phyloP scores from a whole-genome alignment of 1,140 invertebrate species.

The Kradibia gibbosae region DNA sequence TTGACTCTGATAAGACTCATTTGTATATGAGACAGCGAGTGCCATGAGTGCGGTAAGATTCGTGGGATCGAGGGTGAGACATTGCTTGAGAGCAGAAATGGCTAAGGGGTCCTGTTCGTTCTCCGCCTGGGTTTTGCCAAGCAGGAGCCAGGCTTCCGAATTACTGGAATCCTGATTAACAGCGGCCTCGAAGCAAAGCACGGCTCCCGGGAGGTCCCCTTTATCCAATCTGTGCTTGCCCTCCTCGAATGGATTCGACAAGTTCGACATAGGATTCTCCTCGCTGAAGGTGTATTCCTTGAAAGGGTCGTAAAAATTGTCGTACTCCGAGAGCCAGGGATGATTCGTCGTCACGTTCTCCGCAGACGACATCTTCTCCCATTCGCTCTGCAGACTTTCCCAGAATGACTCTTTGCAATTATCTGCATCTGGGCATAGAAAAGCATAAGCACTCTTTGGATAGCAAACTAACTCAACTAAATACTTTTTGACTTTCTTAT shows the following conservation, averaged over 20 bases:
- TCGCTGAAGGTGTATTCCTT: slow-evolving; percentile 88
- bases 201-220: slow-evolving; percentile 95
- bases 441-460: slow-evolving; percentile 28
- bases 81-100: slow-evolving; percentile 90
- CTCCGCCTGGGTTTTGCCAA: slow-evolving; percentile 94
- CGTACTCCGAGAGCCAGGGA: slow-evolving; percentile 80
- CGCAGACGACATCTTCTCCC: slow-evolving; percentile 78
- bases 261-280: slow-evolving; percentile 89
- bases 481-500: slow-evolving; percentile 46
- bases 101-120: slow-evolving; percentile 90
- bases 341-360: slow-evolving; percentile 72
- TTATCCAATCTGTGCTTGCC: slow-evolving; percentile 86
- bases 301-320: slow-evolving; percentile 77
- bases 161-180: slow-evolving; percentile 88
- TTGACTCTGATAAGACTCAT: slow-evolving; percentile 89
- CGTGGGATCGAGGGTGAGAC: slow-evolving; percentile 85
- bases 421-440: slow-evolving; percentile 56
- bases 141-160: slow-evolving; percentile 85
- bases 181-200: slow-evolving; percentile 96
- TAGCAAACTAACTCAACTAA: slow-evolving; percentile 42
- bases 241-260: slow-evolving; percentile 88
- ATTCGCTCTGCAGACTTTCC: slow-evolving; percentile 84
- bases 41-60: slow-evolving; percentile 91
- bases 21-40: slow-evolving; percentile 94
- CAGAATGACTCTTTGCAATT: slow-evolving; percentile 80